These are phyloP conservation scores for Pyrrhosoma nymphula DNA, from an alignment of 2,888 invertebrate species.

Conservation along the genomic window DNA sequence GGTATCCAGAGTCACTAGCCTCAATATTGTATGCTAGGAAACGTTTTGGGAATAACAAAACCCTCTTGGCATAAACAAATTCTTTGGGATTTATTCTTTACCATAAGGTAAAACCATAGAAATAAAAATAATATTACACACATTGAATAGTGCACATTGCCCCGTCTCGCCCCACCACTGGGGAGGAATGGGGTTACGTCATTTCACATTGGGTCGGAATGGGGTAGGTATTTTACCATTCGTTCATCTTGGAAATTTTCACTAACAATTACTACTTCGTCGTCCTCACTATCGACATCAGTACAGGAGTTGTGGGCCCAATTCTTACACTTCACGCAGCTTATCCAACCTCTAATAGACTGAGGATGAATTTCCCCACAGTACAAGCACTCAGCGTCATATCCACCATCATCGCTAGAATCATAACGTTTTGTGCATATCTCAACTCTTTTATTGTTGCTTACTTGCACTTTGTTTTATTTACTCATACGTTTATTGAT, in stretches of 20 bases:
- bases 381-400: not conserved
- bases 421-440: not conserved
- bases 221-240: not conserved
- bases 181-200: not conserved
- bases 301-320: constrained; percentile 70
- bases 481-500: no score
- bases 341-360: constrained; percentile 57
- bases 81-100: no score
- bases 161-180: not conserved
- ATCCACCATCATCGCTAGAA: not conserved
- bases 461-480: no score
- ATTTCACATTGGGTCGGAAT: no score
- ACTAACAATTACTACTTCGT: constrained; percentile 63
- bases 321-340: constrained; percentile 46
- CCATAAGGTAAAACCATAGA: no score
- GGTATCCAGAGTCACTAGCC: no score
- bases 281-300: constrained; percentile 68
- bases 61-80: no score
- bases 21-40: no score
- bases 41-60: no score
- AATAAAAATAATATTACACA: no score
- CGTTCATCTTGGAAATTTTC: not conserved
- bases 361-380: not conserved
- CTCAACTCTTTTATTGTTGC: no score
- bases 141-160: no score